phyloP scores from a whole-genome alignment of 2,888 invertebrate genomes.

The Alcis repandata region DNA sequence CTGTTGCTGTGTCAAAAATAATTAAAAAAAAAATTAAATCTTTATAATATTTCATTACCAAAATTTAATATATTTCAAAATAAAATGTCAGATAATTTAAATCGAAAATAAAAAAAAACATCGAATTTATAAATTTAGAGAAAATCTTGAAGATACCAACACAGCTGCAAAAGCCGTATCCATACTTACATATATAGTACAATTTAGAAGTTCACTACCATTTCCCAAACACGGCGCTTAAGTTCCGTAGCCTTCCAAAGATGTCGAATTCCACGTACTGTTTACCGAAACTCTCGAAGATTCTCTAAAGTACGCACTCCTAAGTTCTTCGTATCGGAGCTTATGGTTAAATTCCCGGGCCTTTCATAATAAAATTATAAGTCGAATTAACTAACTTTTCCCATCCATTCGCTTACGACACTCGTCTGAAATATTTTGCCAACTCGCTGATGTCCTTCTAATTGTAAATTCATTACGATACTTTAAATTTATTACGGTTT shows the following conservation, averaged over 20 bases:
- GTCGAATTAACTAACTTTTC: conserved; percentile 57
- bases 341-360: conserved; percentile 47
- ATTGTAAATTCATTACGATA: conserved; percentile 61
- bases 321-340: conserved; percentile 38
- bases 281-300: conserved; percentile 47
- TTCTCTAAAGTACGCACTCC: conserved; percentile 37
- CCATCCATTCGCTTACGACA: conserved; percentile 55
- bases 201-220: conserved; percentile 15
- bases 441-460: conserved; percentile 59
- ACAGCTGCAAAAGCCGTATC: conserved; percentile 1
- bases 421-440: conserved; percentile 52
- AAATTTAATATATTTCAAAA: no score
- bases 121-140: no score
- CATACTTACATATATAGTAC: conserved; percentile 8
- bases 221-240: conserved; percentile 35
- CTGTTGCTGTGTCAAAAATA: no score
- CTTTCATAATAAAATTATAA: conserved; percentile 60
- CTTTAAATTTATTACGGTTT: conserved; percentile 41
- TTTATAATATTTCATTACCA: no score
- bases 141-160: background rate
- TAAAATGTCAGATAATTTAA: no score
- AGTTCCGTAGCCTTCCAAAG: conserved; percentile 25
- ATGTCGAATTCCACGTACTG: conserved; percentile 38
- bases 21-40: no score
- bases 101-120: no score